phyloP scores from a whole-genome alignment of 2,797 vertebrate species.

The Coilia nasus region DNA sequence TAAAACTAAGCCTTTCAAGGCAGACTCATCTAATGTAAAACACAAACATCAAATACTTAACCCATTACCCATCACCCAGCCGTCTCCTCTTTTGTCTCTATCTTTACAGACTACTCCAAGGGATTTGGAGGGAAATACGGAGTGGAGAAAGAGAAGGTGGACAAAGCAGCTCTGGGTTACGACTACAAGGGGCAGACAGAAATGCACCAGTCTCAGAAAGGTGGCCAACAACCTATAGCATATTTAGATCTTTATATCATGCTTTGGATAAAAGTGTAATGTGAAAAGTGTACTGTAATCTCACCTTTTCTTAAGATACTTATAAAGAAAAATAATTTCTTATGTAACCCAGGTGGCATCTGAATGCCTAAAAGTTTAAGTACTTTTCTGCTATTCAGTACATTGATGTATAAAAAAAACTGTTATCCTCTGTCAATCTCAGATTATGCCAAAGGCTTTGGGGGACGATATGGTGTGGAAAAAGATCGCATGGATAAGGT shows the following conservation, averaged over 20 bases:
- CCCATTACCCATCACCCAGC: background rate
- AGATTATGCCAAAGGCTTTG: conserved; percentile 95
- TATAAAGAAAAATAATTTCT: too few relatives aligned
- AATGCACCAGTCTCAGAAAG: conserved; percentile 82
- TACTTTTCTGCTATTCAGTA: background rate
- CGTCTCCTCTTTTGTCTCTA: background rate
- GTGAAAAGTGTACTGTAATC: too few relatives aligned
- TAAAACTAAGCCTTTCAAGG: background rate
- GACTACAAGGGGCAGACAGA: conserved; percentile 77
- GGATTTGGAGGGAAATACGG: conserved; percentile 91
- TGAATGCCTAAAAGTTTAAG: too few relatives aligned
- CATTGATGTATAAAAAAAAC: background rate
- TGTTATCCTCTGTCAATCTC: conserved; percentile 25
- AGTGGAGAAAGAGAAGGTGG: conserved; percentile 85
- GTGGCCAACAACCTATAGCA: conserved; percentile 48
- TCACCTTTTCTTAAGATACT: too few relatives aligned
- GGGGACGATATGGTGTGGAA: conserved; percentile 89
- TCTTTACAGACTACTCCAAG: conserved; percentile 82
- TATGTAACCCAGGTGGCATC: too few relatives aligned
- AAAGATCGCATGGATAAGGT: conserved; percentile 93
- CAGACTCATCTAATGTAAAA: background rate
- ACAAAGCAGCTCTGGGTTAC: conserved; percentile 73
- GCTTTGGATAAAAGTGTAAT: too few relatives aligned
- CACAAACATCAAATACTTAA: background rate
- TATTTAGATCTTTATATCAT: too few relatives aligned